Evolutionary conservation across 2,888 invertebrate genomes (phyloP).

Genomic region (Coleophora deauratella): DNA sequence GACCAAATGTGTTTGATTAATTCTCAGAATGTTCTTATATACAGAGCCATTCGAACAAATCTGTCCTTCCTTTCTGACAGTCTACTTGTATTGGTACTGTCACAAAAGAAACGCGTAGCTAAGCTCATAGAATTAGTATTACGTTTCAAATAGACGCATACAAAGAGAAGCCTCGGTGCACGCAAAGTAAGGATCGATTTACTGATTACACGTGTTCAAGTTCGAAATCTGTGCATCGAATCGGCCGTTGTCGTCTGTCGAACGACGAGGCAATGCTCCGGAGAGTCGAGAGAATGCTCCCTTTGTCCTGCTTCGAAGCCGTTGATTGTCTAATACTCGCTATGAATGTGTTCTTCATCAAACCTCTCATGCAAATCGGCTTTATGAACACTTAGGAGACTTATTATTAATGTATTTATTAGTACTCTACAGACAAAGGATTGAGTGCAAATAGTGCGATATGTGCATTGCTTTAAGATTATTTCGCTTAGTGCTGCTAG

Average conservation of each 20-base stretch:
- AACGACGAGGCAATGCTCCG: constrained; percentile 2
- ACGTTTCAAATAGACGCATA: constrained; percentile 13
- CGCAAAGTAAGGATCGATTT: constrained; percentile 26
- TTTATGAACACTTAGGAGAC: constrained; percentile 4
- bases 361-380: constrained; percentile 6
- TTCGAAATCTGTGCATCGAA: constrained; percentile 18
- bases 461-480: too few species aligned
- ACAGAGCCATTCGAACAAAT: not conserved
- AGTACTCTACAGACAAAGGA: too few species aligned
- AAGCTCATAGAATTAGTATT: not conserved
- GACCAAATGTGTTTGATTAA: not conserved
- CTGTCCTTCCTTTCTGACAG: too few species aligned
- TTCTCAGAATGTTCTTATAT: too few species aligned
- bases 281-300: not conserved
- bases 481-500: too few species aligned
- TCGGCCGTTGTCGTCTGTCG: constrained; percentile 9
- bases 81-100: too few species aligned
- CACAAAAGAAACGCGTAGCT: too few species aligned
- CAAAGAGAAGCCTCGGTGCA: constrained; percentile 19
- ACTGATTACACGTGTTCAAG: constrained; percentile 17
- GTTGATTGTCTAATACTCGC: constrained; percentile 1
- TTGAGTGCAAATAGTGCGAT: too few species aligned
- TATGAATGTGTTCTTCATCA: constrained; percentile 2
- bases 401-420: too few species aligned
- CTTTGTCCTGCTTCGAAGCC: constrained; percentile 3